phyloP scores from a whole-genome alignment of 2,888 invertebrate genomes.

The Xanthia icteritia region DNA sequence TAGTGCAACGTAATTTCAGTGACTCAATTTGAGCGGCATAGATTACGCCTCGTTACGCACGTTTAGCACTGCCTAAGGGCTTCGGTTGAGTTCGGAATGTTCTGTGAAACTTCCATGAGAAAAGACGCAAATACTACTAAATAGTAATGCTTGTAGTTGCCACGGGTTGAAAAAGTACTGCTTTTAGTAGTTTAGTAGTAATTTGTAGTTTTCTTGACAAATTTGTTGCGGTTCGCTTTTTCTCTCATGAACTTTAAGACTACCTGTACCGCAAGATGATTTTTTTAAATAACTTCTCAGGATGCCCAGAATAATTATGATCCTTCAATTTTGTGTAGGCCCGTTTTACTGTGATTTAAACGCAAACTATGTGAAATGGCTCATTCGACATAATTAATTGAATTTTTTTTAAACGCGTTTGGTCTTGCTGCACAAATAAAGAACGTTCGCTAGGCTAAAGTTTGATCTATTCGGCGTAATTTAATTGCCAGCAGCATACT shows the following conservation, averaged over 20 bases:
- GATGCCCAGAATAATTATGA: too few relatives aligned
- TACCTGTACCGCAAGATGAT: too few relatives aligned
- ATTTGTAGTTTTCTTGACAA: not conserved
- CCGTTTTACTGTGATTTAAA: too few relatives aligned
- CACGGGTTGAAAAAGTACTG: not conserved
- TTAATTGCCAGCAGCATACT: not conserved
- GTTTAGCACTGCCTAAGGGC: not conserved
- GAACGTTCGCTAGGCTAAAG: not conserved
- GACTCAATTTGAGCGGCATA: not conserved
- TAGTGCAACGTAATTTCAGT: too few relatives aligned
- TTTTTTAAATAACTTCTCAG: too few relatives aligned
- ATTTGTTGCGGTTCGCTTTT: conserved; percentile 1
- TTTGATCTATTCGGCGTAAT: not conserved
- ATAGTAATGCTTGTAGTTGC: conserved; percentile 15
- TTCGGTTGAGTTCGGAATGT: not conserved
- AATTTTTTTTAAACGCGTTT: too few relatives aligned
- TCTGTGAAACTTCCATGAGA: not conserved
- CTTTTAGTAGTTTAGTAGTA: conserved; percentile 14
- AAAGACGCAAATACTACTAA: conserved; percentile 11
- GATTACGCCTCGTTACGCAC: not conserved
- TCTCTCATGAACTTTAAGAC: not conserved
- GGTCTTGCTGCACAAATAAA: not conserved
- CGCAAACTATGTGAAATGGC: too few relatives aligned
- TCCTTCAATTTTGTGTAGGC: too few relatives aligned
- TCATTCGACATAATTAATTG: too few relatives aligned